Percentiles rank a stretch among this genome's conserved stretches.
Conservation (phyloP, 2,113 vertebrate species). For the Neogale vison region DNA sequence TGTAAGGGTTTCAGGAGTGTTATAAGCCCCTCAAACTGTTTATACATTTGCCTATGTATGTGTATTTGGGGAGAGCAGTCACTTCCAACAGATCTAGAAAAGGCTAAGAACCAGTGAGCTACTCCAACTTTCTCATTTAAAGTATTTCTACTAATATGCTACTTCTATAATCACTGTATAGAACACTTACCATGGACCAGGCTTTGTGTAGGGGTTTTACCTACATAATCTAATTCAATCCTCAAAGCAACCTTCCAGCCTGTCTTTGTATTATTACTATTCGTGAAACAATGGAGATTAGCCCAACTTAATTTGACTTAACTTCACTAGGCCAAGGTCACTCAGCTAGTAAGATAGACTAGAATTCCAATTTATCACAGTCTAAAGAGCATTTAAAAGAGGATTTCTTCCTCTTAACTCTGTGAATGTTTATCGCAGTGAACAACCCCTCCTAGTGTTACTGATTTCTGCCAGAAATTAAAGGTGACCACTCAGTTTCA, state of each 20-base stretch:
- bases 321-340: not conserved
- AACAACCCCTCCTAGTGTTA: not conserved
- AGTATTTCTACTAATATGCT: not conserved
- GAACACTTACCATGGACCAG: not conserved
- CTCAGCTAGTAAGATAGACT: not conserved
- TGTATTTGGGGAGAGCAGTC: not conserved
- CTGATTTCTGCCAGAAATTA: no score
- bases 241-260: not conserved
- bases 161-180: not conserved
- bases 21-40: not conserved
- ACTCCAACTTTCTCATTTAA: not conserved
- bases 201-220: not conserved
- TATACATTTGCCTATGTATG: not conserved
- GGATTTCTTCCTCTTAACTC: not conserved
- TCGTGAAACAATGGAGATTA: not conserved
- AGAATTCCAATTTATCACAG: not conserved
- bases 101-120: not conserved
- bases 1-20: not conserved
- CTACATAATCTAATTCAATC: not conserved
- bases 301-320: not conserved
- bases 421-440: not conserved
- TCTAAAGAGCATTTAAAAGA: not conserved
- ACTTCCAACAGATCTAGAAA: not conserved
- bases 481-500: not conserved
- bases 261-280: not conserved